Evolutionary conservation across 2,113 vertebrate species (phyloP).

Genomic region (Oryzias javanicus): DNA sequence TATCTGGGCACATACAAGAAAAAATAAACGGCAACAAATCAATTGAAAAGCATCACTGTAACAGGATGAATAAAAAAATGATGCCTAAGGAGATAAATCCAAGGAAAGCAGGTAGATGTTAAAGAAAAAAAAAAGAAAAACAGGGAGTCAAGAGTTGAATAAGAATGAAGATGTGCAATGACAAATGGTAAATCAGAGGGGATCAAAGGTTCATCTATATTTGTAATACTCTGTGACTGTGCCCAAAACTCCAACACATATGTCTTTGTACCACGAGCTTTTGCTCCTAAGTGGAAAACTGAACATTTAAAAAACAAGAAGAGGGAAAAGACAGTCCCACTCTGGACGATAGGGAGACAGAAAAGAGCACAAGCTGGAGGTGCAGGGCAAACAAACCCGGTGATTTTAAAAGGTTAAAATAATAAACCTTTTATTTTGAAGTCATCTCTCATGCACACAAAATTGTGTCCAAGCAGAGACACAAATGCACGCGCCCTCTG

Average conservation of each 20-base stretch:
- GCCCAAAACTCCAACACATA: constrained; percentile 33
- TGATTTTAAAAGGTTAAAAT: constrained; percentile 59
- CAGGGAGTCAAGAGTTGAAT: constrained; percentile 2
- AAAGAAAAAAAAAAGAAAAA: constrained; percentile 2
- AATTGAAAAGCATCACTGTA: constrained; percentile 14
- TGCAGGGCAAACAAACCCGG: constrained; percentile 44
- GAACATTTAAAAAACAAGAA: constrained; percentile 32
- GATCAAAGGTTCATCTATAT: constrained; percentile 48
- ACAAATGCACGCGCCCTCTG: constrained; percentile 32
- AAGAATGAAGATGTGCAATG: constrained; percentile 39
- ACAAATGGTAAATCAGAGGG: constrained; percentile 44
- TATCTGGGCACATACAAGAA: background rate
- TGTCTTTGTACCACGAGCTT: constrained; percentile 53
- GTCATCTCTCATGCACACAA: constrained; percentile 50
- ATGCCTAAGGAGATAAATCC: constrained; percentile 1
- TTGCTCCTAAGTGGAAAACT: constrained; percentile 43
- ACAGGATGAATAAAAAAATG: constrained; percentile 13
- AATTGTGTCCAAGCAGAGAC: constrained; percentile 57
- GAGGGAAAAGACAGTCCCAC: constrained; percentile 1
- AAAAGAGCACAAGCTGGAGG: constrained; percentile 3
- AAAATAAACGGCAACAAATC: background rate
- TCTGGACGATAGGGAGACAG: background rate
- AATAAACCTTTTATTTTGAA: constrained; percentile 62
- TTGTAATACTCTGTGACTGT: constrained; percentile 43
- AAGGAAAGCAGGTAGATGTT: background rate